Evolutionary conservation across 2,888 invertebrate species (phyloP).

Genomic region (Orthosia cruda): DNA sequence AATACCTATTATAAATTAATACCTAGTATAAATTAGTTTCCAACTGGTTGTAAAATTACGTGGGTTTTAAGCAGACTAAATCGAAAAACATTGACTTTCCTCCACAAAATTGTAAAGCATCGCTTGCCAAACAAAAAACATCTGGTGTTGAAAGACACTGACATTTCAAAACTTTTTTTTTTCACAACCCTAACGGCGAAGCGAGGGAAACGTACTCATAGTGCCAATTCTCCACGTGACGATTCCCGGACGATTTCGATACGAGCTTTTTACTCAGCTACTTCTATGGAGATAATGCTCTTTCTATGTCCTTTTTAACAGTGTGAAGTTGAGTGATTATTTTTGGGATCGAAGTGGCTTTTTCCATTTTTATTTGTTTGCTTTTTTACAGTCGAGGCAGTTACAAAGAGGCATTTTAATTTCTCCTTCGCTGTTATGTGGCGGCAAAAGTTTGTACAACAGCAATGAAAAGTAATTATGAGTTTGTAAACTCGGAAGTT

Average conservation of each 20-base stretch:
- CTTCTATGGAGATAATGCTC: constrained; percentile 81
- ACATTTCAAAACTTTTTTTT: constrained; percentile 54
- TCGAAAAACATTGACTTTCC: constrained; percentile 1
- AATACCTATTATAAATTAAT: too few species aligned
- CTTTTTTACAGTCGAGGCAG: constrained; percentile 18
- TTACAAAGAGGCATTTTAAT: constrained; percentile 28
- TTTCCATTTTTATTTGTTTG: constrained; percentile 21
- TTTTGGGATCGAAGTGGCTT: constrained; percentile 41
- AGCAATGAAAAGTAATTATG: constrained; percentile 51
- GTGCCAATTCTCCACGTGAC: constrained; percentile 87
- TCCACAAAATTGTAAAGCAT: neutral
- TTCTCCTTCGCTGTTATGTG: constrained; percentile 6
- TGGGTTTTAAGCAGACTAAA: neutral
- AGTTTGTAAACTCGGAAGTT: constrained; percentile 44
- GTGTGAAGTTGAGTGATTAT: constrained; percentile 69
- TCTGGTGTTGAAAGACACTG: constrained; percentile 38
- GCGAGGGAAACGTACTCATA: constrained; percentile 80
- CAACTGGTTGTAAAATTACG: neutral
- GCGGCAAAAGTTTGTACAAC: constrained; percentile 12
- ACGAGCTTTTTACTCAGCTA: constrained; percentile 75
- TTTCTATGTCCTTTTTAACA: constrained; percentile 80
- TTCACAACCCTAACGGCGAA: constrained; percentile 61
- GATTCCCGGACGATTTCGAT: constrained; percentile 79
- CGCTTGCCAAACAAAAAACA: constrained; percentile 33
- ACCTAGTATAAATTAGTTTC: neutral